Conservation (phyloP, 2,113 vertebrate genomes). For the Myotis lucifugus region DNA sequence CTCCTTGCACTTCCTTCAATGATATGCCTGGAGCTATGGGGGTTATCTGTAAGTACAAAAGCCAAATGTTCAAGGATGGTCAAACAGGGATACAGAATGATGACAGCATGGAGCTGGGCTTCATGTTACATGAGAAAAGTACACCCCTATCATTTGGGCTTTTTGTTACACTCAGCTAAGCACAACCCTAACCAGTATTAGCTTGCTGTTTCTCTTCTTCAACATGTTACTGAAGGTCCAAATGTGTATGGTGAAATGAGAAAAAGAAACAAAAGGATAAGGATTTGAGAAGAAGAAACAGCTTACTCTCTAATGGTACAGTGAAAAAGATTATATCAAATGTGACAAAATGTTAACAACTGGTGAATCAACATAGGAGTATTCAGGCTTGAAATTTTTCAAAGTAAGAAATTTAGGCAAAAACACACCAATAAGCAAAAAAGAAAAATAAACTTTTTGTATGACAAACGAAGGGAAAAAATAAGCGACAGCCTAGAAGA, state of each 20-base stretch:
- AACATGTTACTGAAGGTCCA: background rate
- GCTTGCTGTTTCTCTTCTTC: background rate
- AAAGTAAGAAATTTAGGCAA: background rate
- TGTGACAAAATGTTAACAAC: background rate
- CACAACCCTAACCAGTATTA: background rate
- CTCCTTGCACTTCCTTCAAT: background rate
- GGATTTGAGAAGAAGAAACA: background rate
- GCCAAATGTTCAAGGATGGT: background rate
- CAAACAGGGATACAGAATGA: background rate
- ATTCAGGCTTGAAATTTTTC: slow-evolving; percentile 17
- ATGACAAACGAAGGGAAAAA: background rate
- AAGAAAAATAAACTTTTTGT: background rate
- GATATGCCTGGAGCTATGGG: background rate
- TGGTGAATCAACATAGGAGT: background rate
- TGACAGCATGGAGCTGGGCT: background rate
- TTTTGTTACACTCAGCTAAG: background rate
- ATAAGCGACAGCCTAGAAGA: background rate
- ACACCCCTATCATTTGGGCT: background rate
- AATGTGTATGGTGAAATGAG: background rate
- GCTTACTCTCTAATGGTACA: background rate
- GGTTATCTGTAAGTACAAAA: background rate
- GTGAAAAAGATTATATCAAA: slow-evolving; percentile 10
- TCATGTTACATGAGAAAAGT: slow-evolving; percentile 7
- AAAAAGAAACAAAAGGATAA: background rate
- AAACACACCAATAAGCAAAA: background rate